Percentiles rank a stretch among this genome's conserved stretches.
phyloP scores from a whole-genome alignment of 2,888 invertebrate species.

The Dione juno region DNA sequence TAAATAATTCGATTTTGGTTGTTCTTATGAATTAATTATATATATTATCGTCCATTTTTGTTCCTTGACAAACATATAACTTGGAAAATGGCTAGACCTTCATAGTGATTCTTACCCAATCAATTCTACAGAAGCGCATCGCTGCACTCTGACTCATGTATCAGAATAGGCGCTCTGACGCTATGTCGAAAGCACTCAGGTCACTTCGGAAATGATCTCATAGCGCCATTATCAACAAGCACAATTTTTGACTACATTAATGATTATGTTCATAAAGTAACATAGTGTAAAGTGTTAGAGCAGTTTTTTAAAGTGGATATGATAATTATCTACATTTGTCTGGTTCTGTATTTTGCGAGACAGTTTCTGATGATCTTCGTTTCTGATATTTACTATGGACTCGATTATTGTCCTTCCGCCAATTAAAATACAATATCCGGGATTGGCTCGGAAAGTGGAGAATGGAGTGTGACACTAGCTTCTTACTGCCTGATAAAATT shows the following conservation, averaged over 20 bases:
- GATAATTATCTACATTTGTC: neutral
- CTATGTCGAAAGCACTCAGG: conserved; percentile 24
- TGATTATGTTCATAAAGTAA: neutral
- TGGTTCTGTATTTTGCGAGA: neutral
- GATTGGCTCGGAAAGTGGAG: too few relatives aligned
- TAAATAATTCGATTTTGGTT: too few relatives aligned
- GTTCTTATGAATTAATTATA: too few relatives aligned
- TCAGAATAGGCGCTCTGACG: conserved; percentile 14
- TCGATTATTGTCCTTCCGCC: too few relatives aligned
- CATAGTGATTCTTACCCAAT: conserved; percentile 1
- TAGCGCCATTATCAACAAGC: neutral
- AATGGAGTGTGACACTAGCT: too few relatives aligned
- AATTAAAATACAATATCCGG: too few relatives aligned
- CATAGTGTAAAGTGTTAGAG: neutral
- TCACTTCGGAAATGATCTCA: conserved; percentile 29
- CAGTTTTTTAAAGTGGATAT: neutral
- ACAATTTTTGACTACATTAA: neutral
- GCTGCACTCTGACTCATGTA: conserved; percentile 25
- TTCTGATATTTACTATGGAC: too few relatives aligned
- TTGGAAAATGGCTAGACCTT: neutral
- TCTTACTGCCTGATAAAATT: too few relatives aligned
- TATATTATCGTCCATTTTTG: too few relatives aligned
- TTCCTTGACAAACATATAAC: neutral
- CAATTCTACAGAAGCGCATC: conserved; percentile 11
- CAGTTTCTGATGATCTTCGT: too few relatives aligned